Conservation (phyloP, 1,140 invertebrate species). For the Caenorhabditis tropicalis region DNA sequence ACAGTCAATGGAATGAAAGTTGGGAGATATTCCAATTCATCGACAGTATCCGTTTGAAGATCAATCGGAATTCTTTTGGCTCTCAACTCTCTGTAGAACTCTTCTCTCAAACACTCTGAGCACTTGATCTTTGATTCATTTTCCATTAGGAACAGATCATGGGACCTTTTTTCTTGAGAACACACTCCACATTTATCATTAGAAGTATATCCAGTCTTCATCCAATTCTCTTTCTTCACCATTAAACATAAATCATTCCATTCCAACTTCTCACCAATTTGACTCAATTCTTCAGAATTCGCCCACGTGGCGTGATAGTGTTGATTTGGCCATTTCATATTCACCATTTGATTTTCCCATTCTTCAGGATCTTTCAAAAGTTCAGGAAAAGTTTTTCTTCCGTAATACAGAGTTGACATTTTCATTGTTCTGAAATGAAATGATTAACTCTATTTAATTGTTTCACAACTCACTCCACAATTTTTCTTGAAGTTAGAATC, state of each 20-base stretch:
- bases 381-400: background rate
- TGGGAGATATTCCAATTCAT: background rate
- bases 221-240: background rate
- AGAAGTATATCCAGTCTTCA: background rate
- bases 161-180: background rate
- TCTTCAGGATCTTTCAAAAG: background rate
- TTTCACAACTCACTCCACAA: background rate
- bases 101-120: background rate
- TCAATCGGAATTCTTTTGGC: background rate
- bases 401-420: background rate
- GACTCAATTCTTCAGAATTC: conserved; percentile 6
- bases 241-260: background rate
- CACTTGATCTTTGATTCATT: background rate
- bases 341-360: background rate
- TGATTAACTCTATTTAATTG: too few relatives aligned
- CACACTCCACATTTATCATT: background rate
- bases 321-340: background rate
- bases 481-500: background rate
- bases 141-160: background rate
- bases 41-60: background rate
- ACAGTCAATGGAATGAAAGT: background rate
- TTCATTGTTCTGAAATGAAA: background rate
- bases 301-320: background rate
- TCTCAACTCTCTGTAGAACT: conserved; percentile 2
- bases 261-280: conserved; percentile 5